These are phyloP conservation scores for Drosophila eohydei DNA, from an alignment of 2,888 invertebrate species.

Conservation along the genomic window DNA sequence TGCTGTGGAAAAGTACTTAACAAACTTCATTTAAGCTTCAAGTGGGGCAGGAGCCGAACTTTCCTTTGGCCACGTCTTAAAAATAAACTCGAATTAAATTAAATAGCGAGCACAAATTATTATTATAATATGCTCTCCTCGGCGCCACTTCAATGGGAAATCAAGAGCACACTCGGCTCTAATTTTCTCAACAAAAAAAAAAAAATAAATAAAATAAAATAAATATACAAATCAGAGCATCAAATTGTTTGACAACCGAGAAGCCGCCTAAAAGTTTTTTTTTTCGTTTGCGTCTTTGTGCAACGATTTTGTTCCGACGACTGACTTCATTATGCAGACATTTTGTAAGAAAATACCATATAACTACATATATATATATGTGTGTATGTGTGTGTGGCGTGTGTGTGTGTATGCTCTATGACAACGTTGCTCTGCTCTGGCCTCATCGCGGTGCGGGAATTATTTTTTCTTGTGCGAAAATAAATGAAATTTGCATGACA, in stretches of 20 bases:
- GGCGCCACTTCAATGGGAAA: slow-evolving; percentile 67
- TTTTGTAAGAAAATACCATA: slow-evolving; percentile 69
- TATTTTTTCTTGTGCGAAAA: slow-evolving; percentile 79
- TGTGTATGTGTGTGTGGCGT: slow-evolving; percentile 9
- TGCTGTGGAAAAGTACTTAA: slow-evolving; percentile 71
- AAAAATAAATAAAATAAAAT: slow-evolving; percentile 22
- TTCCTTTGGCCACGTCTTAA: slow-evolving; percentile 14
- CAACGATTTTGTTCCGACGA: slow-evolving; percentile 62
- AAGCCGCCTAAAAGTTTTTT: slow-evolving; percentile 47
- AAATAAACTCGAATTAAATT: slow-evolving; percentile 72
- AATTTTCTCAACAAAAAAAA: slow-evolving; percentile 56
- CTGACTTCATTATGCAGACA: slow-evolving; percentile 77
- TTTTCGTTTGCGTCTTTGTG: slow-evolving; percentile 39
- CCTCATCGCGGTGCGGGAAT: slow-evolving; percentile 67
- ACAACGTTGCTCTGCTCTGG: slow-evolving; percentile 54
- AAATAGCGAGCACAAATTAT: slow-evolving; percentile 60
- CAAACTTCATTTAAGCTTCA: slow-evolving; percentile 77
- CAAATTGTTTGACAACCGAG: slow-evolving; percentile 58
- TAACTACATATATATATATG: slow-evolving; percentile 43
- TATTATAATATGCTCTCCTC: slow-evolving; percentile 42
- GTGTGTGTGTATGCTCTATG: slow-evolving; percentile 59
- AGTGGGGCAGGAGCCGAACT: slow-evolving; percentile 55
- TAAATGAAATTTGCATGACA: slow-evolving; percentile 84
- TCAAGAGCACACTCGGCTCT: slow-evolving; percentile 66
- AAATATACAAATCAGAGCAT: slow-evolving; percentile 50